phyloP scores from a whole-genome alignment of 2,888 invertebrate genomes.

The Synanthedon myopaeformis region DNA sequence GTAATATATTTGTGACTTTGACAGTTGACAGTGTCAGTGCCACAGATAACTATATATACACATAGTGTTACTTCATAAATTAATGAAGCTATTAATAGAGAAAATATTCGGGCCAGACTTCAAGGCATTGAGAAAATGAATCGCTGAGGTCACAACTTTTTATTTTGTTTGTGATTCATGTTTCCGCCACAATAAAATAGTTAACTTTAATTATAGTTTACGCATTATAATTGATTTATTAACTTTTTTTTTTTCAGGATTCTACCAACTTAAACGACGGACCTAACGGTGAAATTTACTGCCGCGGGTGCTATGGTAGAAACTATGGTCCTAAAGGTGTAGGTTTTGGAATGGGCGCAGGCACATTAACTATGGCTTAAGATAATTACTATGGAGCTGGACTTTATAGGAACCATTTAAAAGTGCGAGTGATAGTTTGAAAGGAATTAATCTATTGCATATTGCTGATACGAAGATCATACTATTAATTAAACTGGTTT shows the following conservation, averaged over 20 bases:
- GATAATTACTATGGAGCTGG: conserved; percentile 49
- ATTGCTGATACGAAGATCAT: conserved; percentile 53
- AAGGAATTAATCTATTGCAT: conserved; percentile 54
- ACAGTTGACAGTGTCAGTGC: too few relatives aligned
- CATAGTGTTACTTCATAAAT: too few relatives aligned
- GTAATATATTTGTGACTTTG: too few relatives aligned
- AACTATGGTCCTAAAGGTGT: conserved; percentile 91
- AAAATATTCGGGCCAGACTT: background rate
- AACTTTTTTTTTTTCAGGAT: conserved; percentile 66
- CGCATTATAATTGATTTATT: background rate
- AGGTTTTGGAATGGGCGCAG: conserved; percentile 92
- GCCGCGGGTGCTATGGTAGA: conserved; percentile 89
- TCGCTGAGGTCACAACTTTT: background rate
- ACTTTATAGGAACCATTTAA: conserved; percentile 46
- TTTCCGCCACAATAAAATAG: too few relatives aligned
- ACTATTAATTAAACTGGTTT: conserved; percentile 68
- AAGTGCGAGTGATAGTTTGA: conserved; percentile 44
- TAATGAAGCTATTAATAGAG: too few relatives aligned
- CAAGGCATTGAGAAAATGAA: background rate
- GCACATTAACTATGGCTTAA: conserved; percentile 90
- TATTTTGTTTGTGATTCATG: background rate
- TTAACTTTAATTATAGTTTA: background rate
- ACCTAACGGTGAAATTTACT: conserved; percentile 94
- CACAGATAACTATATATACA: too few relatives aligned
- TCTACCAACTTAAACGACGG: conserved; percentile 92